Conservation (phyloP, 2,797 vertebrate species). For the Iguana delicatissima region DNA sequence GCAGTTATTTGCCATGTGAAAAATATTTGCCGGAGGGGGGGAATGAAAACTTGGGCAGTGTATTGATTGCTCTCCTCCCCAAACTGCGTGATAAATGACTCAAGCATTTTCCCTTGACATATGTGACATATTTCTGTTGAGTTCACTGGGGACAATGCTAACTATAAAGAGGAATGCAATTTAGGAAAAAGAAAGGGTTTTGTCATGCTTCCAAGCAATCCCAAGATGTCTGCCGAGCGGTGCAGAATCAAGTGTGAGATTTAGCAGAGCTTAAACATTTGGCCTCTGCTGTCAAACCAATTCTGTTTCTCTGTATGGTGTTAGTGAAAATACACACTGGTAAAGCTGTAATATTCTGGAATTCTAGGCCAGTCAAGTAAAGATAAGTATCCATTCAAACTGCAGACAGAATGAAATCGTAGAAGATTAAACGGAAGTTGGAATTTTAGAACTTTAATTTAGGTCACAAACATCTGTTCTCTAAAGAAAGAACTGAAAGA, state of each 20-base stretch:
- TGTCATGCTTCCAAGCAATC: conserved; percentile 11
- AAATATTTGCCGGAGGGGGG: neutral
- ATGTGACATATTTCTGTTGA: neutral
- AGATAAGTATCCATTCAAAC: conserved; percentile 27
- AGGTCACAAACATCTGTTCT: conserved; percentile 43
- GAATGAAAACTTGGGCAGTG: neutral
- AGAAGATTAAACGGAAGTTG: conserved; percentile 49
- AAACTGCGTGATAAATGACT: neutral
- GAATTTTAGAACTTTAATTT: conserved; percentile 60
- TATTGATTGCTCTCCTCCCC: conserved; percentile 4
- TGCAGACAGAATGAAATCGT: conserved; percentile 41
- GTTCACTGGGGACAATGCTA: conserved; percentile 24
- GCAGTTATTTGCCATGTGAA: neutral
- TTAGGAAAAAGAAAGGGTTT: conserved; percentile 39
- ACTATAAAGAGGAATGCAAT: conserved; percentile 35
- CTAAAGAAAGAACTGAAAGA: conserved; percentile 49
- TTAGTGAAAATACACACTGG: conserved; percentile 1
- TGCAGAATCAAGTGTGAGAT: conserved; percentile 36
- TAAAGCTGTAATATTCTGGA: conserved; percentile 37
- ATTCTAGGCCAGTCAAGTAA: conserved; percentile 53
- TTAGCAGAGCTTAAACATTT: conserved; percentile 26
- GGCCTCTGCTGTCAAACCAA: neutral
- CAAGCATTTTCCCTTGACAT: neutral
- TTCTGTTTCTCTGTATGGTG: neutral
- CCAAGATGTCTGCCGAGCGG: neutral